Evolutionary conservation across 2,888 invertebrate species (phyloP).

Genomic region (Drosophila borborema): DNA sequence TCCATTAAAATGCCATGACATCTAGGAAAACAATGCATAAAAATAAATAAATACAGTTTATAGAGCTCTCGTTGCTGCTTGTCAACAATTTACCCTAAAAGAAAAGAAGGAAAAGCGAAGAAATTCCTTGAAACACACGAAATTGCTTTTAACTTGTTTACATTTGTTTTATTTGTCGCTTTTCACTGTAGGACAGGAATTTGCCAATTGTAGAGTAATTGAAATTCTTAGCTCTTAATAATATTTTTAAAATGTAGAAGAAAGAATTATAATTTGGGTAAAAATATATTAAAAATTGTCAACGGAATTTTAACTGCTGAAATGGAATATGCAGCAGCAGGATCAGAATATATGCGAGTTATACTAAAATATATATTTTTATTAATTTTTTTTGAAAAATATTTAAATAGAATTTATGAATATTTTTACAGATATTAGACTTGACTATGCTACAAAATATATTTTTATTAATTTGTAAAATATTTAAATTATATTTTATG

Average conservation of each 20-base stretch:
- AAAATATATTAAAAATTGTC: too few species aligned
- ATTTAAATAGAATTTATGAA: too few species aligned
- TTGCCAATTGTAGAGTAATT: background rate
- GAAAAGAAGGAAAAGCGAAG: background rate
- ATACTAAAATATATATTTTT: too few species aligned
- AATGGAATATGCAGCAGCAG: too few species aligned
- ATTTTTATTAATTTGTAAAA: too few species aligned
- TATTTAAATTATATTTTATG: too few species aligned
- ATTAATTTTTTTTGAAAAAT: too few species aligned
- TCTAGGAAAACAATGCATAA: slow-evolving; percentile 66
- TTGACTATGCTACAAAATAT: too few species aligned
- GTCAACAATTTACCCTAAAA: background rate
- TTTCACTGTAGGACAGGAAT: background rate
- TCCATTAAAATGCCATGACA: slow-evolving; percentile 75
- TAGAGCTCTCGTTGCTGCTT: background rate
- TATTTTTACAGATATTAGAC: too few species aligned
- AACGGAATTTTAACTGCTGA: too few species aligned
- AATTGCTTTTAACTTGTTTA: slow-evolving; percentile 6
- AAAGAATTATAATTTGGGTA: too few species aligned
- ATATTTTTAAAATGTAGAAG: background rate
- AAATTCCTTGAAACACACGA: background rate
- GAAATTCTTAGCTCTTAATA: background rate
- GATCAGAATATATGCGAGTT: too few species aligned
- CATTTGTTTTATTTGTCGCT: background rate
- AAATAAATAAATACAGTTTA: slow-evolving; percentile 63